phyloP scores from a whole-genome alignment of 2,113 vertebrate species.

The Sturnira hondurensis region DNA sequence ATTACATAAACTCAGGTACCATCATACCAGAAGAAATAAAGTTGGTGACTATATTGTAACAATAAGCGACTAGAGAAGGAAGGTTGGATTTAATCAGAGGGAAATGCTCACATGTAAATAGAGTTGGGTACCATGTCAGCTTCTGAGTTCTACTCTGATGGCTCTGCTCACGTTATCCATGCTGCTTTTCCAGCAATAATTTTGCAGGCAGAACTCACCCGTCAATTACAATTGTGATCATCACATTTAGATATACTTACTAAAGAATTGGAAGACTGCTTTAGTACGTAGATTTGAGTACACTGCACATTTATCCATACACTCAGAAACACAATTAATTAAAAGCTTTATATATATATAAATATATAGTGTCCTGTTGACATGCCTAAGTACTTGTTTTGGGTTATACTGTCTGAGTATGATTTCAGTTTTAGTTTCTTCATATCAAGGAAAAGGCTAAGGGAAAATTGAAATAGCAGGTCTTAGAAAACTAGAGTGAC shows the following conservation, averaged over 20 bases:
- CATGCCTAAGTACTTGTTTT: neutral
- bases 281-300: neutral
- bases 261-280: neutral
- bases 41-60: neutral
- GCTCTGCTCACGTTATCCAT: neutral
- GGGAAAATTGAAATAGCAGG: neutral
- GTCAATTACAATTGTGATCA: neutral
- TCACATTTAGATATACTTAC: neutral
- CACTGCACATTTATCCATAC: neutral
- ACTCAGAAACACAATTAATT: neutral
- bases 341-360: neutral
- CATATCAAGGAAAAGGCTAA: neutral
- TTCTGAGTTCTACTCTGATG: neutral
- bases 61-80: neutral
- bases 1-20: neutral
- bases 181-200: neutral
- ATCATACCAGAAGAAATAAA: conserved; percentile 25
- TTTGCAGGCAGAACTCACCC: neutral
- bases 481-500: neutral
- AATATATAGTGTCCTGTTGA: neutral
- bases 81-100: neutral
- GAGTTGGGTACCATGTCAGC: neutral
- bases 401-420: neutral
- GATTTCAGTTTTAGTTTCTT: conserved; percentile 6
- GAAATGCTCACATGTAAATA: neutral